Base-by-base conservation (phyloP, 2,888 invertebrate species). In the Scelioninae gen. 1 region DNA sequence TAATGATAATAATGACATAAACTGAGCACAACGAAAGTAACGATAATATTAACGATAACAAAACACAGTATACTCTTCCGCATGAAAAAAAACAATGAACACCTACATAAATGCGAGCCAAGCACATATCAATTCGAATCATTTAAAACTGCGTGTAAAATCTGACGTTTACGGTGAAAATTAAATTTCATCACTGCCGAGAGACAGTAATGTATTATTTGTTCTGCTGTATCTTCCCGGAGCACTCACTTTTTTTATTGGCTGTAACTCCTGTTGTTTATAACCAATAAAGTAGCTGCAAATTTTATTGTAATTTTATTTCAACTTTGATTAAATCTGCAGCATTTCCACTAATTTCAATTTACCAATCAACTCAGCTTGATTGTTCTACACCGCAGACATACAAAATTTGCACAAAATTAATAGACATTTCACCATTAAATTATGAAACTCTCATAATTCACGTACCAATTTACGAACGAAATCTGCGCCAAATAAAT, bases 231-330 rank as follows among this genome's bases (percentile, higher is more conserved):
- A 13, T 13, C 45, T 45, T 13, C 45, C 13, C 13, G 15, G 13
- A 13, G 45, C 45, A 45, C 45, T 45, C 13, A 45, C n/a, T 13
- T 47, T 47, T 47, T 47, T 47, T 47, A 47, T 47, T 15, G 45
- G 15, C 9, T 47, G 45, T 47, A 47, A 47, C 45, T 15, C 0
- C 1, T 15, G 45, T 47, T 47, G 45, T 47, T 47, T 47, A 47
- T 47, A 47, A 47, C 45, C 45, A 47, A 47, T 47, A 47, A 47
- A 47, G 15, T 47, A 7, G 15, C 45, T 9, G 45, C n/a, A 47
- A 15, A 11, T 15, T 47, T 47, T 15, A 13, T 15, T 11, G 45
- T 47, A 47, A 13, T 47, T 47, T 15, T 11, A 47, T 47, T 47
- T 9, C 15, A 7, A 9, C 13, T 47, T 47, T 47, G 45, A 47